These are phyloP conservation scores for Heterocephalus glaber DNA, from an alignment of 2,113 vertebrate genomes.

Conservation along the genomic window DNA sequence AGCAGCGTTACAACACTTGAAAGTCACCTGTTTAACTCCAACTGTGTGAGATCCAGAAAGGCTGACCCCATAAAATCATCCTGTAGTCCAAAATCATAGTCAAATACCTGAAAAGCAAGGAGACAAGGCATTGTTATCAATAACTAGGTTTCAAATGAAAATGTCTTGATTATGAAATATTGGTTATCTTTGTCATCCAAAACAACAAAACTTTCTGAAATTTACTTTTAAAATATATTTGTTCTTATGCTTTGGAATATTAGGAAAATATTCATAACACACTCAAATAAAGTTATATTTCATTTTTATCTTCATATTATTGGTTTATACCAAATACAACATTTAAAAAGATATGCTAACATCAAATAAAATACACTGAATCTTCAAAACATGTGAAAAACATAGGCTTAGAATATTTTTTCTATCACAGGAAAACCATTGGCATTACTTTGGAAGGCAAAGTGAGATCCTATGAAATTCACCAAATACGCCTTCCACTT, in stretches of 20 bases:
- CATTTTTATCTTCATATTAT: not conserved
- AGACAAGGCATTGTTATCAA: slow-evolving; percentile 24
- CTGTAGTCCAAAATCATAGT: slow-evolving; percentile 98
- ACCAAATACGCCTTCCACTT: not conserved
- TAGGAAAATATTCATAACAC: not conserved
- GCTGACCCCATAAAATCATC: slow-evolving; percentile 99
- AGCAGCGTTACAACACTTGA: not conserved
- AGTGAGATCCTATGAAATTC: slow-evolving; percentile 12
- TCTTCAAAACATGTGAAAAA: slow-evolving; percentile 1
- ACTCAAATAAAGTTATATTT: slow-evolving; percentile 10
- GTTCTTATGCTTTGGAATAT: not conserved
- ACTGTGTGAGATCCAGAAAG: slow-evolving; percentile 92
- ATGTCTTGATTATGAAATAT: slow-evolving; percentile 23
- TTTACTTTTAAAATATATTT: not conserved
- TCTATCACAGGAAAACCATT: not conserved
- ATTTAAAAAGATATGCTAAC: not conserved
- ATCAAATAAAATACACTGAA: slow-evolving; percentile 22
- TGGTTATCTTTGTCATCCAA: not conserved
- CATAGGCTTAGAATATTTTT: not conserved
- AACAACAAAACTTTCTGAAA: not conserved
- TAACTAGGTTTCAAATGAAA: not conserved
- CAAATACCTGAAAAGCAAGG: slow-evolving; percentile 91
- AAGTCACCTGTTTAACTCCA: slow-evolving; percentile 94
- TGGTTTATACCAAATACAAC: not conserved
- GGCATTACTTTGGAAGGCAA: not conserved